Evolutionary conservation across 2,113 vertebrate genomes (phyloP), one percentile per base, ranked within the genome.

Genomic region (Sitta europaea): DNA sequence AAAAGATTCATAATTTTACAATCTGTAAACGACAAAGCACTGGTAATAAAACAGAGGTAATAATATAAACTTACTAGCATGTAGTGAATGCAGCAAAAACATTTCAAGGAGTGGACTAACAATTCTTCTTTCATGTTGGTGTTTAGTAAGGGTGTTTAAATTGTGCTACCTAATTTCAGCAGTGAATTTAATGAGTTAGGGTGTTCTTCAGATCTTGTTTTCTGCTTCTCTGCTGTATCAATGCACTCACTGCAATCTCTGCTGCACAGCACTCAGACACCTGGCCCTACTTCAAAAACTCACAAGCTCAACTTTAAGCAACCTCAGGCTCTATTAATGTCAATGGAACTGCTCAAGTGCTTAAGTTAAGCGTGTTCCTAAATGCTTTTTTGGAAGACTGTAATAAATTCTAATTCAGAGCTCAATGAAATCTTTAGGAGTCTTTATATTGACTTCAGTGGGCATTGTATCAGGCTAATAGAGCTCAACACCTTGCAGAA

Each of bases 321-420:
- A 72, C 67, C 93, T 95, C 88, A 90, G 83, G 43, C 66, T 70
- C 78, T 66, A 67, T 93, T 90, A 88, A 90, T 62, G 78, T 91
- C 67, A 88, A 36, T 53, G 54, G 67, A 94, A 74, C 48, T 83
- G 59, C 55, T 96, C 74, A 90, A 92, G 90, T 91, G 74, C 94
- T 95, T 79, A 96, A 88, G 67, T 96, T 96, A 88, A 90, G 87
- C 77, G 42, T 85, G 78, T 90, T 93, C 63, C 23, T 96, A 93
- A 93, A 90, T 85, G 59, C 58, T 93, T 79, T 95, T 54, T 45
- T 95, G 43, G 74, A 90, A 86, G 63, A 79, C 42, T 82, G 90
- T 42, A 96, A 94, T 96, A 96, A 95, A 96, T 91, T 63, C 74
- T 96, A 85, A 94, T 96, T 80, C 92, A 93, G 78, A 86, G 14